Base-by-base conservation (phyloP, 2,113 vertebrate species). In the Melanerpes aurifrons region DNA sequence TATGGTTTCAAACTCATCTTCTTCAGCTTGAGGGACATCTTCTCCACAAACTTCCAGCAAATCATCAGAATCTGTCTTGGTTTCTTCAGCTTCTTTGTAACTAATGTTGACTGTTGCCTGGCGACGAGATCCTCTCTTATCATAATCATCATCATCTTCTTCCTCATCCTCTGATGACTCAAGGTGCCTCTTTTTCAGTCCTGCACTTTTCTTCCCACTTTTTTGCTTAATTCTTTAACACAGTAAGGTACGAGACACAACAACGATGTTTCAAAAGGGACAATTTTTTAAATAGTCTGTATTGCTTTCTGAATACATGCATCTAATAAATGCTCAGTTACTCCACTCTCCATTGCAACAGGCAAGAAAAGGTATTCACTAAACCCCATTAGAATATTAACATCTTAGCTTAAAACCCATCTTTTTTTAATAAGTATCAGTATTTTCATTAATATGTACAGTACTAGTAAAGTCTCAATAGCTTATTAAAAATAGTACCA, bases 1-100 rank as follows among this genome's bases (percentile, higher is more conserved):
- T 92, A 99, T 98, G 37, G 99, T 99, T 97, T 99, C 99, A 97
- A 99, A 99, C 96, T 99, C 99, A 24, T 99, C 99, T 87, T 99
- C 99, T 92, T 99, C 99, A 6, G 98, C 98, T 28, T 98, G 99
- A 2, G 98, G 99, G 19, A 99, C 99, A 83, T 99, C 99, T 93
- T 99, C 99, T 45, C 99, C 99, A 89, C 98, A 98, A 57, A 99
- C 98, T 97, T 99, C 99, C 57, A 99, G 92, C 37, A 99, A 95
- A 83, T 99, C 99, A 70, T 99, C 99, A 4, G 99, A 99, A 97
- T 99, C 99, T 0, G 99, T 99, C 95, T 99, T 99, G 95, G 98
- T 97, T 86, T 99, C 99, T 73, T 99, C 99, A 43, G 98, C 98
- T 96, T 99, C 99, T 92, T 99, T 99, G 94, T 99, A 99, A 97